phyloP scores from a whole-genome alignment of 53 echinoderm and acorn worm species.

The Glandiceps talaboti region DNA sequence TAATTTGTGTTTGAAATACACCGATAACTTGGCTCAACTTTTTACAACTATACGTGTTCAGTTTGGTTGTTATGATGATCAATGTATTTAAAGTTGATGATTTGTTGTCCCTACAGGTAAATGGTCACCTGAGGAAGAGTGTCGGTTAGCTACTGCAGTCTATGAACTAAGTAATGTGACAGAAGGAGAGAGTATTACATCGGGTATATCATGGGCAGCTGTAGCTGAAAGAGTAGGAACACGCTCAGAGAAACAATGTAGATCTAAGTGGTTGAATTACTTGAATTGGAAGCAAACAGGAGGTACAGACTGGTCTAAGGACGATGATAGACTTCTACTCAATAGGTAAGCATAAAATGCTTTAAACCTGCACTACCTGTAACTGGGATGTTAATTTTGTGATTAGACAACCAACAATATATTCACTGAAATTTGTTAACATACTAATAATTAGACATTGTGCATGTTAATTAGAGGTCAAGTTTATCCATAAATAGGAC shows the following conservation, averaged over 20 bases:
- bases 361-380: too few species aligned
- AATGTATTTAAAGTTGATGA: too few species aligned
- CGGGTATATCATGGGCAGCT: constrained; percentile 91
- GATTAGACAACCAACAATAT: too few species aligned
- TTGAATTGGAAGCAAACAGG: constrained; percentile 96
- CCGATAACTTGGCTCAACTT: too few species aligned
- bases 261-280: constrained; percentile 96
- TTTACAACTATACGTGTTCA: too few species aligned
- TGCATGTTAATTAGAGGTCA: too few species aligned
- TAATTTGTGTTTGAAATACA: too few species aligned
- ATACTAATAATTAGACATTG: too few species aligned
- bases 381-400: too few species aligned
- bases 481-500: too few species aligned
- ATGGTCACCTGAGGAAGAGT: constrained; percentile 72
- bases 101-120: constrained; percentile 51
- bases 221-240: constrained; percentile 74
- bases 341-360: constrained; percentile 67
- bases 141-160: constrained; percentile 51
- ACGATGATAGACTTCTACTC: constrained; percentile 60
- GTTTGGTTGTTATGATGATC: too few species aligned
- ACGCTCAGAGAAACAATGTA: constrained; percentile 90
- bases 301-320: constrained; percentile 74
- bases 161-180: constrained; percentile 56
- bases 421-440: too few species aligned
- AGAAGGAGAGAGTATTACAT: constrained; percentile 82